These are phyloP conservation scores for Caerostris extrusa DNA, from an alignment of 1,140 invertebrate genomes.

Conservation along the genomic window DNA sequence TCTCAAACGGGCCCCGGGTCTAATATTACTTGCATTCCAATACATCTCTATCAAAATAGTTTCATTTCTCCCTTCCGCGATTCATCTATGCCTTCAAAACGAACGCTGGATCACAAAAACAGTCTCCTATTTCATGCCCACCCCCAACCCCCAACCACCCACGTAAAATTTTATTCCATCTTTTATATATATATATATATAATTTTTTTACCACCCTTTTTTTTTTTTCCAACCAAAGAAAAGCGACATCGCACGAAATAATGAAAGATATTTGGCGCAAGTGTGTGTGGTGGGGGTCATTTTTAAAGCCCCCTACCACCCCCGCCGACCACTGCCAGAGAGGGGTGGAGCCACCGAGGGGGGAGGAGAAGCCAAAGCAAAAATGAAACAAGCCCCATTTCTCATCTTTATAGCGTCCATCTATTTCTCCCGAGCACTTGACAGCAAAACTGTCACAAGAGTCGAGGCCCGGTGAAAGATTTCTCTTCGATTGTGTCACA, in stretches of 20 bases:
- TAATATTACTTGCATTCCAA: constrained; percentile 76
- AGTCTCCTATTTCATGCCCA: constrained; percentile 69
- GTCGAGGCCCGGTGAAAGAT: constrained; percentile 73
- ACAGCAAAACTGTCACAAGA: constrained; percentile 75
- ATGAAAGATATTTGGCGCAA: constrained; percentile 77
- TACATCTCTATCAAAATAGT: constrained; percentile 77
- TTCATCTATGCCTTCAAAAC: constrained; percentile 56
- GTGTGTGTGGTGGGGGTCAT: constrained; percentile 70
- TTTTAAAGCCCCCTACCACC: constrained; percentile 60
- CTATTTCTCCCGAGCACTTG: constrained; percentile 70
- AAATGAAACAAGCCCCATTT: constrained; percentile 76
- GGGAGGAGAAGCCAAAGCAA: constrained; percentile 18
- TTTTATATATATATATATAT: constrained; percentile 37
- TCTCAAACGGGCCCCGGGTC: constrained; percentile 67
- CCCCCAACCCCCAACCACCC: neutral
- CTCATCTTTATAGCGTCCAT: constrained; percentile 75
- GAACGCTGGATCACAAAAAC: constrained; percentile 56
- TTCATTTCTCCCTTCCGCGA: constrained; percentile 64
- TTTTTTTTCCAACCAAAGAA: constrained; percentile 24
- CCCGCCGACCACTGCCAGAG: constrained; percentile 10
- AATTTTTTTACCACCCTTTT: neutral
- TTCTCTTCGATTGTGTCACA: constrained; percentile 77
- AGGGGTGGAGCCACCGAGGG: neutral
- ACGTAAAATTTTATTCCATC: constrained; percentile 30
- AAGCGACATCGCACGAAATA: constrained; percentile 74